These are phyloP conservation scores for Chrysolina oricalcia DNA, from an alignment of 2,888 invertebrate species.

Conservation along the genomic window DNA sequence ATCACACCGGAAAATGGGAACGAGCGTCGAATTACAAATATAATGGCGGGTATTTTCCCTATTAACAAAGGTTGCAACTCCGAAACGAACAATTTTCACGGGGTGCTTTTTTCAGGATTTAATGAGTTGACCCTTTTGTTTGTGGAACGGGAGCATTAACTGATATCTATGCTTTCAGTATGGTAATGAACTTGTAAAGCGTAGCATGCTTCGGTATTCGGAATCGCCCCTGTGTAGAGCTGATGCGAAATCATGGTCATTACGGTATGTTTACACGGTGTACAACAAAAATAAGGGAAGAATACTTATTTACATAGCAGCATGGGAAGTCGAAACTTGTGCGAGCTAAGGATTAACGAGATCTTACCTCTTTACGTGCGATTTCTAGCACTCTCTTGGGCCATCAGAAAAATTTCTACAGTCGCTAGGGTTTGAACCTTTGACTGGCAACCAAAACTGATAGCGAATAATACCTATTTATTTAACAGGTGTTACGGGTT, in stretches of 20 bases:
- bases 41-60: slow-evolving; percentile 33
- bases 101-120: slow-evolving; percentile 20
- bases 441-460: too few relatives aligned
- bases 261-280: neutral
- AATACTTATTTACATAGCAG: too few relatives aligned
- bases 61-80: slow-evolving; percentile 28
- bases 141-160: slow-evolving; percentile 16
- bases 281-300: neutral
- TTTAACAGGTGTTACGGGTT: too few relatives aligned
- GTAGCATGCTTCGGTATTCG: slow-evolving; percentile 1
- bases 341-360: too few relatives aligned
- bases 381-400: too few relatives aligned
- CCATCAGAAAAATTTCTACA: too few relatives aligned
- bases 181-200: slow-evolving; percentile 30
- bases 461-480: too few relatives aligned
- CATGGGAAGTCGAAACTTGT: too few relatives aligned
- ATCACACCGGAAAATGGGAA: slow-evolving; percentile 31
- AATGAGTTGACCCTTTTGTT: slow-evolving; percentile 30
- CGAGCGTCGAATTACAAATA: slow-evolving; percentile 30
- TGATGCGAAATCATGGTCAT: neutral
- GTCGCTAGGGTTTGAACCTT: too few relatives aligned
- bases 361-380: too few relatives aligned
- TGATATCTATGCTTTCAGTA: slow-evolving; percentile 28
- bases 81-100: slow-evolving; percentile 32
- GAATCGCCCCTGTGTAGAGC: neutral